Conservation (phyloP, 2,797 vertebrate species). For the Galaxias olidus region DNA sequence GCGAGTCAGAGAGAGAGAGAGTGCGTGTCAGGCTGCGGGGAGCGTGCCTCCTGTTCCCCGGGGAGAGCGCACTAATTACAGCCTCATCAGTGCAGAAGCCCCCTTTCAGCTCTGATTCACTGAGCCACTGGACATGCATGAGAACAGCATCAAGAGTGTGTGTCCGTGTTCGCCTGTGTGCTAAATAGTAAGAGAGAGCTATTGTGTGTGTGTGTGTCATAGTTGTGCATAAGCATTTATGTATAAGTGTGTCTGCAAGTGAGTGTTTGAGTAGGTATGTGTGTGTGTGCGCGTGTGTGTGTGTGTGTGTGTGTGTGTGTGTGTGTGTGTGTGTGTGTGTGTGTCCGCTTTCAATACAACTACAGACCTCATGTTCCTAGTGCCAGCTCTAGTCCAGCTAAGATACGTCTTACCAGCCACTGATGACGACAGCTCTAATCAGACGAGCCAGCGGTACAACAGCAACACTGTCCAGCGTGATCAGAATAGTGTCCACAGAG, state of each 20-base stretch:
- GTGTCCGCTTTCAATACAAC: too few relatives aligned
- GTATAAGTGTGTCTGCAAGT: background rate
- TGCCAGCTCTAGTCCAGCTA: background rate
- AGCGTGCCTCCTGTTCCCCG: slow-evolving; percentile 58
- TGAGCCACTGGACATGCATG: slow-evolving; percentile 12
- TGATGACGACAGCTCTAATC: slow-evolving; percentile 2
- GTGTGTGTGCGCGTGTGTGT: slow-evolving; percentile 8
- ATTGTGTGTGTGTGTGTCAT: background rate
- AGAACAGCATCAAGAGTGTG: slow-evolving; percentile 25
- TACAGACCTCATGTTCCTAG: background rate
- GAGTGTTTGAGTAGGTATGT: slow-evolving; percentile 6
- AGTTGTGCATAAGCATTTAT: background rate
- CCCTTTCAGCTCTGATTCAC: background rate
- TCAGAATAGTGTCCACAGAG: too few relatives aligned
- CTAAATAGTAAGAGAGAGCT: too few relatives aligned
- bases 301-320: slow-evolving; percentile 7
- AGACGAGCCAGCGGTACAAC: background rate
- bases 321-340: background rate
- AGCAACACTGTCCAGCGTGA: background rate
- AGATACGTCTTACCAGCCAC: background rate
- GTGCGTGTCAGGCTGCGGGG: slow-evolving; percentile 33
- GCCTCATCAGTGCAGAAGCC: slow-evolving; percentile 56
- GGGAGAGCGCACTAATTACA: slow-evolving; percentile 65
- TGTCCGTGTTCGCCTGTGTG: too few relatives aligned
- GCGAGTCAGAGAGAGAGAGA: background rate